Base-by-base conservation (phyloP, 1,140 invertebrate species). In the Goniozus legneri region DNA sequence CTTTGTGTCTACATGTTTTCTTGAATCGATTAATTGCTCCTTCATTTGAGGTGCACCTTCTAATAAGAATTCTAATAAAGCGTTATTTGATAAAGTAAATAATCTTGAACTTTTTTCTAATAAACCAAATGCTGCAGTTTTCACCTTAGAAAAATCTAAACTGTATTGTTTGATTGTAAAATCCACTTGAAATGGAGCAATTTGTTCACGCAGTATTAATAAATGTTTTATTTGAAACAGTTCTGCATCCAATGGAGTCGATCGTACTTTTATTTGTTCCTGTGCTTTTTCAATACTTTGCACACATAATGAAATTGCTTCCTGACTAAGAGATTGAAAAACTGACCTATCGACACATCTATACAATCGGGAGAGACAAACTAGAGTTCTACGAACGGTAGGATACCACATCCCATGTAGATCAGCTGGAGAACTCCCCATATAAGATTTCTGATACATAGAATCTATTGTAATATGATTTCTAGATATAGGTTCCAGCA, bases 321-420 rank as follows among this genome's bases (percentile, higher is more conserved):
- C 96, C 69, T 97, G 94, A 2, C 95, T 97, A 10, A 98, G 72
- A 0, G 92, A 91, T 78, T 98, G 93, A 71, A 99, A 99, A 22
- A 96, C 97, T 47, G 89, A 85, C 58, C 86, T 85, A 75, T 98
- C 96, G 4, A 99, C 83, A 71, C 95, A 98, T 43, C 95, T 80
- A 74, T 97, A 98, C 0, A 99, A 78, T 54, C 97, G 87, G 0
- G 95, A 97, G 2, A 99, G 75, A 63, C 95, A 98, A 18, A 98
- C 89, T 7, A 99, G 72, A 0, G 96, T 97, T 38, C 97, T 77
- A 12, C 96, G 79, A 0, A 99, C 93, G 0, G 92, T 96, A 0
- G 97, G 97, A 78, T 98, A 99, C 97, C 97, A 99, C 94, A 99
- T 97, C 1, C 96, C 97, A 76, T 99, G 97, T 7, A 98, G 76